Percentiles rank a stretch among this genome's conserved stretches.
Conservation (phyloP, 2,113 vertebrate species). For the Trichechus manatus region DNA sequence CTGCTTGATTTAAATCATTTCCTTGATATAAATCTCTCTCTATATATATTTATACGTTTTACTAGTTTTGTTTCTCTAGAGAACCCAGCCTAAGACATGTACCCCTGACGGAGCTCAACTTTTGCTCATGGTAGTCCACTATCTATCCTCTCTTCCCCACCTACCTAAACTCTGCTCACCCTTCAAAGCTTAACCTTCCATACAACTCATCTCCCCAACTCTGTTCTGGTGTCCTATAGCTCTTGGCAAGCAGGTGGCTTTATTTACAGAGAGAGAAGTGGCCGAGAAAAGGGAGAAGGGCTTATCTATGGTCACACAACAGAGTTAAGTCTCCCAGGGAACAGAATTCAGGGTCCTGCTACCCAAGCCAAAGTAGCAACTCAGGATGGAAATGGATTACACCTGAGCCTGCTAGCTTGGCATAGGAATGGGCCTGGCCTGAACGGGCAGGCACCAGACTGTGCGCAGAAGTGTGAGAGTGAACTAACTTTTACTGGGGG, state of each 20-base stretch:
- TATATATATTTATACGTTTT: too few relatives aligned
- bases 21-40: too few relatives aligned
- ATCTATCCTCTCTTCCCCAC: not conserved
- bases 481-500: not conserved
- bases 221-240: not conserved
- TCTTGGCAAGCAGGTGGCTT: not conserved
- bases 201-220: not conserved
- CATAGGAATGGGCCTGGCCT: not conserved
- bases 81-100: too few relatives aligned
- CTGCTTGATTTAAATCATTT: too few relatives aligned
- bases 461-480: not conserved
- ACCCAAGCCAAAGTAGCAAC: not conserved
- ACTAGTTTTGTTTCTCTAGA: too few relatives aligned
- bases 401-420: not conserved
- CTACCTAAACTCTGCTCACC: not conserved
- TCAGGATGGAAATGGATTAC: not conserved
- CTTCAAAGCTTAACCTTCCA: not conserved
- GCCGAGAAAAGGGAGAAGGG: not conserved
- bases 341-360: not conserved
- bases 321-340: not conserved
- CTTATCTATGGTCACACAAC: not conserved
- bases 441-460: rapidly evolving
- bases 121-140: not conserved
- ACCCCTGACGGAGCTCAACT: not conserved
- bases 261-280: not conserved